Evolutionary conservation across 2,113 vertebrate species (phyloP).

Genomic region (Oncorhynchus tshawytscha): DNA sequence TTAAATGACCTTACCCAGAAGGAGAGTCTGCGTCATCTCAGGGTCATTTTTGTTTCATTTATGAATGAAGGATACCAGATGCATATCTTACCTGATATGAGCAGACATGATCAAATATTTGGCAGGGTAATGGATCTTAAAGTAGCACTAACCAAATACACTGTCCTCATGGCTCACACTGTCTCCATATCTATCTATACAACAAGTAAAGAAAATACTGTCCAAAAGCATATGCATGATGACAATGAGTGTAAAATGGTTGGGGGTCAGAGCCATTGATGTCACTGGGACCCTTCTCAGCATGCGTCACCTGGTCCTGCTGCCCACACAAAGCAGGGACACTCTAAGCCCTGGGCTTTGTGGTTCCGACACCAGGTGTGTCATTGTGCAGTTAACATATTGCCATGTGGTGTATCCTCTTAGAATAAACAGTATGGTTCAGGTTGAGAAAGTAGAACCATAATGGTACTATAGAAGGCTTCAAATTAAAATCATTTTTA

Average conservation of each 20-base stretch:
- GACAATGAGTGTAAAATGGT: slow-evolving; percentile 16
- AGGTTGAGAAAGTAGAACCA: background rate
- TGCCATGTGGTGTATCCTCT: background rate
- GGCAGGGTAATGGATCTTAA: slow-evolving; percentile 23
- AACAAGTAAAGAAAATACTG: slow-evolving; percentile 17
- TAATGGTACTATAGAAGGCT: background rate
- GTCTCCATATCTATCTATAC: slow-evolving; percentile 8
- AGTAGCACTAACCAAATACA: slow-evolving; percentile 27
- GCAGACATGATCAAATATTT: slow-evolving; percentile 42
- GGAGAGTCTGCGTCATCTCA: no score
- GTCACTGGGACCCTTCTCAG: slow-evolving; percentile 29
- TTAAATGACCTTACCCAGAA: no score
- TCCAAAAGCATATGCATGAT: background rate
- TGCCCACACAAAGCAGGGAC: slow-evolving; percentile 14
- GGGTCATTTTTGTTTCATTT: slow-evolving; percentile 6
- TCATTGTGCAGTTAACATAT: background rate
- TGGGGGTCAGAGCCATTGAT: slow-evolving; percentile 17
- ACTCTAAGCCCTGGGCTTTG: background rate
- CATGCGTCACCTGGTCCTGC: slow-evolving; percentile 39
- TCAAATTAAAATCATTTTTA: background rate
- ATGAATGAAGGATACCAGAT: slow-evolving; percentile 18
- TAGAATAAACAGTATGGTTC: background rate
- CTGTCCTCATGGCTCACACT: slow-evolving; percentile 7
- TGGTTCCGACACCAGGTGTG: background rate
- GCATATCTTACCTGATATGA: slow-evolving; percentile 31